Conservation (phyloP, 23 tunicate genomes). For the Botrylloides violaceus region DNA sequence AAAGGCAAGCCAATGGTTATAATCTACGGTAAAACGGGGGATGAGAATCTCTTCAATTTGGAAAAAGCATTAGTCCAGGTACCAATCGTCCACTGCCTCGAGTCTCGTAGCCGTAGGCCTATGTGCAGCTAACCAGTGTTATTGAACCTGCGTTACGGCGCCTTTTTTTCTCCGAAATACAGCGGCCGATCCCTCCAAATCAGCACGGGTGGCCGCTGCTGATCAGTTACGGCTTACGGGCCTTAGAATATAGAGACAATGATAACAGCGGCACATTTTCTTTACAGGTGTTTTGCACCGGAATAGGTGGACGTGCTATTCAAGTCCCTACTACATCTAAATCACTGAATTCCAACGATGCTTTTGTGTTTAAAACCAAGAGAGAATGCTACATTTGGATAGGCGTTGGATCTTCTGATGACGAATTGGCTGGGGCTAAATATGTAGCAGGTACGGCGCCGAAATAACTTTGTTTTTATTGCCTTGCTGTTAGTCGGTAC, state of each 20-base stretch:
- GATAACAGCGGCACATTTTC: too few relatives aligned
- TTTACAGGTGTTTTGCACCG: conserved; percentile 13
- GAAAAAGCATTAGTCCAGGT: background rate
- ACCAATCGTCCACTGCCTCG: too few relatives aligned
- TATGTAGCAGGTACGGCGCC: conserved; percentile 58
- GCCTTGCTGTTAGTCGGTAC: too few relatives aligned
- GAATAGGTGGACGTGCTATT: conserved; percentile 74
- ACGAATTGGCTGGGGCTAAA: conserved; percentile 62
- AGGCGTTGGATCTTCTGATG: conserved; percentile 71
- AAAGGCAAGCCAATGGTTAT: conserved; percentile 50
- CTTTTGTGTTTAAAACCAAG: conserved; percentile 57
- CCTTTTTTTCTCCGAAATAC: too few relatives aligned
- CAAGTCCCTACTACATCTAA: conserved; percentile 50
- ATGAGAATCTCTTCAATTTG: background rate
- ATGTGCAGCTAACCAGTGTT: too few relatives aligned
- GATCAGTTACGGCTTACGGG: too few relatives aligned
- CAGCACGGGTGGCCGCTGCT: too few relatives aligned
- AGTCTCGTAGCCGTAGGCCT: too few relatives aligned
- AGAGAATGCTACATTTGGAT: conserved; percentile 50
- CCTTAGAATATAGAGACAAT: too few relatives aligned
- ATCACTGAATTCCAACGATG: conserved; percentile 90
- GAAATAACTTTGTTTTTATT: too few relatives aligned
- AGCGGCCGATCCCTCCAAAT: too few relatives aligned
- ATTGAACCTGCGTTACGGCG: too few relatives aligned
- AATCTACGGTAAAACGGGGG: conserved; percentile 28